Evolutionary conservation across 2,797 vertebrate genomes (phyloP).

Genomic region (Tachyglossus aculeatus): DNA sequence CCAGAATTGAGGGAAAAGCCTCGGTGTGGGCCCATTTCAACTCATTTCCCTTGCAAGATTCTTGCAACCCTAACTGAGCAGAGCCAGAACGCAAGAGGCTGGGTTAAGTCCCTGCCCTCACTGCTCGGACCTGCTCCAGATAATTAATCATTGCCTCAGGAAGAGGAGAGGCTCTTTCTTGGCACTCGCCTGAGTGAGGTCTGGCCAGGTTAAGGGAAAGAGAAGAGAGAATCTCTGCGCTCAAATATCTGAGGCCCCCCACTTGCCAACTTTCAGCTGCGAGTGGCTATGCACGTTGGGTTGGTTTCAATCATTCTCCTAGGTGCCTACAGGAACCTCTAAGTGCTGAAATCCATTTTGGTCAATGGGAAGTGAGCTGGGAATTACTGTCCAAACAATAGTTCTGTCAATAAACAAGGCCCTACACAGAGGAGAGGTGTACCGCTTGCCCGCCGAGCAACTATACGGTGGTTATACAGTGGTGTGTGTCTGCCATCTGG

Average conservation of each 20-base stretch:
- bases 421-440: no score
- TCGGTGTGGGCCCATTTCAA: constrained; percentile 36
- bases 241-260: constrained; percentile 6
- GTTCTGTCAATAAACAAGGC: neutral
- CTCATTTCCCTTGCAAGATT: constrained; percentile 43
- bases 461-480: no score
- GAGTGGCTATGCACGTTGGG: neutral
- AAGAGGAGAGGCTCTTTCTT: constrained; percentile 30
- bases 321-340: neutral
- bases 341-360: constrained; percentile 8
- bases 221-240: constrained; percentile 17
- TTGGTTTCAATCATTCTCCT: constrained; percentile 28
- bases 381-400: neutral
- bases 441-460: no score
- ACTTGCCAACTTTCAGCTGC: constrained; percentile 14
- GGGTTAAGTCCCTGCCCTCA: constrained; percentile 47
- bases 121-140: constrained; percentile 35
- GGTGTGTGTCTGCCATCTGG: constrained; percentile 1
- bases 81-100: constrained; percentile 39
- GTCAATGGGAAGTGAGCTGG: neutral
- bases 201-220: constrained; percentile 18
- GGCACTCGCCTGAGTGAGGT: constrained; percentile 19
- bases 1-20: constrained; percentile 47
- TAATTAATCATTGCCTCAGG: constrained; percentile 39
- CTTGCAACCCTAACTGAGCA: constrained; percentile 57